Evolutionary conservation across 2,888 invertebrate genomes (phyloP).

Genomic region (Coenonympha glycerion): DNA sequence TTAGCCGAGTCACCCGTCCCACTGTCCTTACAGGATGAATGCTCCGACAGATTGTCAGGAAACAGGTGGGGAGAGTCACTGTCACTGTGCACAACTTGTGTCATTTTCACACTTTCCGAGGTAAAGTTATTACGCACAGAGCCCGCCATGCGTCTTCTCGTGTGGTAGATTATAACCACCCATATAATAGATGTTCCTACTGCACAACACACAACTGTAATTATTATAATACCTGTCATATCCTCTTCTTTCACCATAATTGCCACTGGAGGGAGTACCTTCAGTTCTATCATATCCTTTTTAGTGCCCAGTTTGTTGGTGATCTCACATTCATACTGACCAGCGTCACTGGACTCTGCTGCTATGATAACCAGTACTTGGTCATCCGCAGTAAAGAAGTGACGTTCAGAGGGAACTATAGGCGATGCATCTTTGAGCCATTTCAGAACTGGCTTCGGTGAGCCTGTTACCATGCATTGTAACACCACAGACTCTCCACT

Average conservation of each 20-base stretch:
- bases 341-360: slow-evolving; percentile 85
- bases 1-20: slow-evolving; percentile 87
- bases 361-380: slow-evolving; percentile 92
- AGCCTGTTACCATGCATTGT: slow-evolving; percentile 90
- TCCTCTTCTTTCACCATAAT: slow-evolving; percentile 81
- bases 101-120: slow-evolving; percentile 68
- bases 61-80: slow-evolving; percentile 70
- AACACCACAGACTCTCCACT: slow-evolving; percentile 90
- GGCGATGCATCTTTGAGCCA: slow-evolving; percentile 91
- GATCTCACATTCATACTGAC: slow-evolving; percentile 92
- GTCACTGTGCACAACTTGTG: slow-evolving; percentile 70
- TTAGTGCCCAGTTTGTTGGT: slow-evolving; percentile 88
- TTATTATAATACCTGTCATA: slow-evolving; percentile 90
- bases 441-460: slow-evolving; percentile 85
- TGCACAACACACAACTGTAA: slow-evolving; percentile 92
- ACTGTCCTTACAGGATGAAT: slow-evolving; percentile 86
- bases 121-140: slow-evolving; percentile 61
- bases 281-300: slow-evolving; percentile 81
- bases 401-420: slow-evolving; percentile 83
- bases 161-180: slow-evolving; percentile 93
- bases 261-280: slow-evolving; percentile 78
- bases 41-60: slow-evolving; percentile 83
- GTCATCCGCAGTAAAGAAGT: slow-evolving; percentile 90
- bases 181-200: slow-evolving; percentile 93
- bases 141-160: slow-evolving; percentile 79